A percentile compares a stretch with the other conserved stretches of the same genome.
phyloP scores from a whole-genome alignment of 2,888 invertebrate genomes.

The Phytoseiulus persimilis region DNA sequence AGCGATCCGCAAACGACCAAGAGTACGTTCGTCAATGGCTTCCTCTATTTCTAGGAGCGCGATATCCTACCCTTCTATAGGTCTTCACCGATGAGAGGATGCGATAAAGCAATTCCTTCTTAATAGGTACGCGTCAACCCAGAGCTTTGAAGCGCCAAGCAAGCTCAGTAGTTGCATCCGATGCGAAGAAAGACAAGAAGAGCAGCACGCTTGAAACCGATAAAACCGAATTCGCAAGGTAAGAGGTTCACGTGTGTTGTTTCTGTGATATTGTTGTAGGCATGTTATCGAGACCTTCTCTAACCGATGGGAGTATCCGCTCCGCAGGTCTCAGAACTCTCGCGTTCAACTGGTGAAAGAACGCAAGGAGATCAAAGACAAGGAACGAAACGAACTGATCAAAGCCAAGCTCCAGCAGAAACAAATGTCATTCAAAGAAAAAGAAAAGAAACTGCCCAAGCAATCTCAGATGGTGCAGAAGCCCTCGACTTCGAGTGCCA shows the following conservation, averaged over 20 bases:
- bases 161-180: neutral
- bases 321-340: constrained; percentile 20
- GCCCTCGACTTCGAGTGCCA: neutral
- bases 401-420: constrained; percentile 13
- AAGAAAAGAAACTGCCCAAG: neutral
- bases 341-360: constrained; percentile 9
- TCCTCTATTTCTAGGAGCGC: too few species aligned
- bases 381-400: constrained; percentile 7
- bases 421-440: neutral
- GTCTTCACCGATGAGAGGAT: too few species aligned
- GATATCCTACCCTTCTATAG: too few species aligned
- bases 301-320: too few species aligned
- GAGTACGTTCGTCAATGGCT: too few species aligned
- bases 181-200: neutral
- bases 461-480: neutral
- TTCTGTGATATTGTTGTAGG: neutral
- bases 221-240: constrained; percentile 23
- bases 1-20: too few species aligned
- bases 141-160: constrained; percentile 24
- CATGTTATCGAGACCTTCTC: neutral
- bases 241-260: neutral
- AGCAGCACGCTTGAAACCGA: neutral
- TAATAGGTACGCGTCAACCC: neutral
- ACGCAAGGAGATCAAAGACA: constrained; percentile 18
- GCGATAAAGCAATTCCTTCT: too few species aligned